Conservation (phyloP, 92 coral and sea anemone genomes). For the Zoanthus sociatus region DNA sequence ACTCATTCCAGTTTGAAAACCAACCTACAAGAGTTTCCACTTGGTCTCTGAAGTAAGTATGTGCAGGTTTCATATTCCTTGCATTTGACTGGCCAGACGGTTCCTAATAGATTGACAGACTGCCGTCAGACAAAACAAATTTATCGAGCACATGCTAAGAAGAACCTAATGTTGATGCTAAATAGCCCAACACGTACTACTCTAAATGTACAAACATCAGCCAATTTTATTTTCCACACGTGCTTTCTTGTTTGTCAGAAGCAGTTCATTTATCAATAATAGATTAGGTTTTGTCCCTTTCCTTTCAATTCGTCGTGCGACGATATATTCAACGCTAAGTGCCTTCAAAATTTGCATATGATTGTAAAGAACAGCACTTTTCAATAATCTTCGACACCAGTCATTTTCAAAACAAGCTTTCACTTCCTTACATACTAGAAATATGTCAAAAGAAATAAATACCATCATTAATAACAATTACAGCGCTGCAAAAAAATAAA, state of each 20-base stretch:
- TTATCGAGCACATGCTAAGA: conserved; percentile 45
- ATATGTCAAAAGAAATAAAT: conserved; percentile 28
- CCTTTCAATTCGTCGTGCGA: conserved; percentile 36
- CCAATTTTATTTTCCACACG: conserved; percentile 37
- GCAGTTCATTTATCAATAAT: conserved; percentile 85
- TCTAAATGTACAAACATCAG: neutral
- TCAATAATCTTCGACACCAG: conserved; percentile 66
- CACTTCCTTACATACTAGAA: conserved; percentile 25
- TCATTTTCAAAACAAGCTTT: conserved; percentile 55
- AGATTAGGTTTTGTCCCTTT: conserved; percentile 73
- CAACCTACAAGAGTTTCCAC: conserved; percentile 88
- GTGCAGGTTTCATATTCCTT: conserved; percentile 96
- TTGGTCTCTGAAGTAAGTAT: conserved; percentile 91
- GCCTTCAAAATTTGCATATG: conserved; percentile 73
- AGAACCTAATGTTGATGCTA: neutral
- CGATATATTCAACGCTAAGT: conserved; percentile 44
- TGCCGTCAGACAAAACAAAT: conserved; percentile 40
- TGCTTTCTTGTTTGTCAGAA: conserved; percentile 48
- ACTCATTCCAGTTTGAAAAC: conserved; percentile 98
- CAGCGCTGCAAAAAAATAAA: conserved; percentile 33
- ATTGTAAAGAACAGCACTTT: conserved; percentile 62
- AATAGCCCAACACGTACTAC: neutral
- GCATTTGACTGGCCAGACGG: conserved; percentile 57
- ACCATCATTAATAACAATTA: conserved; percentile 28
- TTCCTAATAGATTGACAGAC: conserved; percentile 31